phyloP scores from a whole-genome alignment of 2,797 vertebrate species.

The Poeciliopsis paucimaculata region DNA sequence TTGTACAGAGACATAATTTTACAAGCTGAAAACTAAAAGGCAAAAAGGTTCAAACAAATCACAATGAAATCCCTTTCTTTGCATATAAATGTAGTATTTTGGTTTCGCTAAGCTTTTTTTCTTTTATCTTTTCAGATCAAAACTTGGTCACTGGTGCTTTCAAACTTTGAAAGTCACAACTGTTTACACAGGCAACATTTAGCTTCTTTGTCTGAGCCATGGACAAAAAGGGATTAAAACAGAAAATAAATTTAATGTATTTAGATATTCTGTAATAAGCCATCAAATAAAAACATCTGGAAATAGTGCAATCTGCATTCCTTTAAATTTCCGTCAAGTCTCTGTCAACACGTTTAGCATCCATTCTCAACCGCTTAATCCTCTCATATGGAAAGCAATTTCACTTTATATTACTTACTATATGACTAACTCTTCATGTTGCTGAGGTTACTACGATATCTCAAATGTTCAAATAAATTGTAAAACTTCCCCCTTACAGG shows the following conservation, averaged over 20 bases:
- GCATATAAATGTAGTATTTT: neutral
- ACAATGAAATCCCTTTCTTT: neutral
- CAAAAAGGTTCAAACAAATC: neutral
- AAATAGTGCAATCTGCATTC: neutral
- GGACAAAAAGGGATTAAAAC: neutral
- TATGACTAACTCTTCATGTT: neutral
- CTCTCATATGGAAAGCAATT: constrained; percentile 2
- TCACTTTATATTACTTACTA: constrained; percentile 11
- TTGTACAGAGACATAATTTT: neutral
- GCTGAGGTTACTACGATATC: neutral
- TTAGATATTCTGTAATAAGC: neutral
- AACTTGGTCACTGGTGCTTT: neutral
- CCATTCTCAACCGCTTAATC: neutral
- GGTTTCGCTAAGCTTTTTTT: neutral
- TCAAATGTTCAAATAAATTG: neutral
- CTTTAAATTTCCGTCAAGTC: neutral
- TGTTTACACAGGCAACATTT: neutral
- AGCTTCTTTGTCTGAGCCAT: neutral
- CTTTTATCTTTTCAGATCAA: neutral
- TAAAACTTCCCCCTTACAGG: neutral
- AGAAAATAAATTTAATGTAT: neutral
- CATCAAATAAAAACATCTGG: constrained; percentile 13
- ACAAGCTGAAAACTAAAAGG: neutral
- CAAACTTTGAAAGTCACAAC: neutral
- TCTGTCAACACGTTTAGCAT: neutral